phyloP scores from a whole-genome alignment of 2,888 invertebrate genomes.

The Drosophila algonquin region DNA sequence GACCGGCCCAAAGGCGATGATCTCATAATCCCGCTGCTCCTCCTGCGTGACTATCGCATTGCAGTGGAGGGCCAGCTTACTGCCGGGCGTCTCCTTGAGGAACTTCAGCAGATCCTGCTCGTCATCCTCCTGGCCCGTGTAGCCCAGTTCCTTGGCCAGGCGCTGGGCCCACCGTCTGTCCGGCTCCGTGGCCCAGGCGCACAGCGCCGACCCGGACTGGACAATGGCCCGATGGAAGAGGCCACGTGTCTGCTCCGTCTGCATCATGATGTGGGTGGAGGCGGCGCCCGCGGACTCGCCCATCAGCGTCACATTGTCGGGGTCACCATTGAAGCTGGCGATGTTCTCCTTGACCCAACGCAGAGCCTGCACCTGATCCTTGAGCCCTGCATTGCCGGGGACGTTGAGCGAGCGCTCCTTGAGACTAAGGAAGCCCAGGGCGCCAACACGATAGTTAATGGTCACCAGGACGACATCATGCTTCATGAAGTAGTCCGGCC shows the following conservation, averaged over 20 bases:
- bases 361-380: constrained; percentile 85
- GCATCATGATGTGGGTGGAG: constrained; percentile 84
- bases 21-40: constrained; percentile 70
- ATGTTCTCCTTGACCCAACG: constrained; percentile 85
- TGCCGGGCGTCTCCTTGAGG: constrained; percentile 36
- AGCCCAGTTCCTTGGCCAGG: constrained; percentile 54
- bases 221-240: constrained; percentile 82
- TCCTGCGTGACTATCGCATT: constrained; percentile 69
- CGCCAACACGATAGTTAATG: constrained; percentile 85
- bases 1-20: constrained; percentile 80
- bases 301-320: constrained; percentile 84
- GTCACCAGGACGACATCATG: constrained; percentile 84
- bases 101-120: constrained; percentile 58
- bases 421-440: constrained; percentile 84
- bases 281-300: constrained; percentile 85
- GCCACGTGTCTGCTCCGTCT: constrained; percentile 84
- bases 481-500: constrained; percentile 84
- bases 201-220: constrained; percentile 76
- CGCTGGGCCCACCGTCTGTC: constrained; percentile 46
- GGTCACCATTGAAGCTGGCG: constrained; percentile 84
- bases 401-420: constrained; percentile 84
- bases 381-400: constrained; percentile 85
- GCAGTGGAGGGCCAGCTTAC: constrained; percentile 60
- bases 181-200: constrained; percentile 58
- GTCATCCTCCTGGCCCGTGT: constrained; percentile 20